A percentile compares a stretch with the other conserved stretches of the same genome.
These are phyloP conservation scores for Micromys minutus DNA, from an alignment of 2,113 vertebrate species.

Conservation along the genomic window DNA sequence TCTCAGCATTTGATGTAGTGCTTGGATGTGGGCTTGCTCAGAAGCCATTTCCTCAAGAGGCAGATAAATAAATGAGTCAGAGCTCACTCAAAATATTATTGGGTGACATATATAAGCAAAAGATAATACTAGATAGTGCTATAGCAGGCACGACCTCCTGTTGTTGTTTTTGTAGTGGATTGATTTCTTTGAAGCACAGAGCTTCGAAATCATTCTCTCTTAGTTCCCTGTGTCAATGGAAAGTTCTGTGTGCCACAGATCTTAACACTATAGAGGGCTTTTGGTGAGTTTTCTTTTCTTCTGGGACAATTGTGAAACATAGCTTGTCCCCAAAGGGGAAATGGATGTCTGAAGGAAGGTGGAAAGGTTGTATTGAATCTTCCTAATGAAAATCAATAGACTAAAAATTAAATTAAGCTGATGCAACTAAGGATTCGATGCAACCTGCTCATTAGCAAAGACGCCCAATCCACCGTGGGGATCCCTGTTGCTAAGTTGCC, in stretches of 20 bases:
- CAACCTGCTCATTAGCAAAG: slow-evolving; percentile 81
- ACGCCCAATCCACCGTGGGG: slow-evolving; percentile 66
- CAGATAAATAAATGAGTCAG: not conserved
- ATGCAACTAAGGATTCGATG: slow-evolving; percentile 81
- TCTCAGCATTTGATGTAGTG: not conserved
- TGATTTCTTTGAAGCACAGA: not conserved
- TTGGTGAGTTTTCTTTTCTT: slow-evolving; percentile 54
- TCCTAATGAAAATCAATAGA: slow-evolving; percentile 84
- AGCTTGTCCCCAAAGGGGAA: slow-evolving; percentile 59
- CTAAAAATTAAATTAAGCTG: slow-evolving; percentile 83
- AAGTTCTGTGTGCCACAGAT: not conserved
- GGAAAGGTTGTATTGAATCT: slow-evolving; percentile 77
- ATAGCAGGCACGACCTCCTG: not conserved
- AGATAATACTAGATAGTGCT: not conserved
- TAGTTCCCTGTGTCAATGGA: slow-evolving; percentile 17
- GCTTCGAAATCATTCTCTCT: slow-evolving; percentile 22
- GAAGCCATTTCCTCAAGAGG: slow-evolving; percentile 41
- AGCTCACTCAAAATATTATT: not conserved
- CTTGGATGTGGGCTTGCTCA: not conserved
- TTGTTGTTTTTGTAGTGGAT: not conserved
- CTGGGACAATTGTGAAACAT: not conserved
- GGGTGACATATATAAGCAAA: not conserved
- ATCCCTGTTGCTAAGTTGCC: slow-evolving; percentile 82
- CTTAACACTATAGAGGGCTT: slow-evolving; percentile 47
- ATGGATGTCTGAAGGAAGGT: slow-evolving; percentile 74